These are phyloP conservation scores for Parapsyche elsis DNA, from an alignment of 1,140 invertebrate species.

Conservation along the genomic window DNA sequence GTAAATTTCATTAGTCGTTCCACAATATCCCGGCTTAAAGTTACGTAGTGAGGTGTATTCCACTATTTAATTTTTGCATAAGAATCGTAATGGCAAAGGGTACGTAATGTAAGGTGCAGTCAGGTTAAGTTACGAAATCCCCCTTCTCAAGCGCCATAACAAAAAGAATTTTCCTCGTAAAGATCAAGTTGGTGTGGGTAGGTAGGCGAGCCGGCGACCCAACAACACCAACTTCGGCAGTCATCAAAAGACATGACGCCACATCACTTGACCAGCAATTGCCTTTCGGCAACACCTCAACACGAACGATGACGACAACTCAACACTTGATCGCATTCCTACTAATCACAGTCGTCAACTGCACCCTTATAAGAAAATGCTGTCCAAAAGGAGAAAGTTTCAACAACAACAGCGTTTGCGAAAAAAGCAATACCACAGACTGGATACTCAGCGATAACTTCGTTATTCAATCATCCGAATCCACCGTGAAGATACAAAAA, in stretches of 20 bases:
- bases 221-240: not conserved
- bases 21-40: no score
- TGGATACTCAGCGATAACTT: constrained; percentile 48
- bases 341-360: not conserved
- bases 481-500: constrained; percentile 41
- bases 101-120: no score
- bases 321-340: not conserved
- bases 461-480: constrained; percentile 43
- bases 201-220: not conserved
- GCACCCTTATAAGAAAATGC: constrained; percentile 48
- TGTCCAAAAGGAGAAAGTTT: constrained; percentile 40
- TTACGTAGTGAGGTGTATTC: no score
- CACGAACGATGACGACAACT: not conserved
- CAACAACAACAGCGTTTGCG: not conserved
- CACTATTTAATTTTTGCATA: no score
- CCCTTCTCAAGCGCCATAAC: not conserved
- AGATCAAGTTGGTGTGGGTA: no score
- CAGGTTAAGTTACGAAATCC: no score
- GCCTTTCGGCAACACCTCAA: not conserved
- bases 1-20: no score
- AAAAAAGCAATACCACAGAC: constrained; percentile 30
- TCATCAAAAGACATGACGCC: not conserved
- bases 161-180: not conserved
- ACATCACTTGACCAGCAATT: no score
- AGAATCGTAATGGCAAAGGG: no score